A percentile compares a stretch with the other conserved stretches of the same genome.
These are phyloP conservation scores for Chrysaora quinquecirrha DNA, from an alignment of 30 jellyfish, hydroid and myxozoan genomes.

Conservation along the genomic window DNA sequence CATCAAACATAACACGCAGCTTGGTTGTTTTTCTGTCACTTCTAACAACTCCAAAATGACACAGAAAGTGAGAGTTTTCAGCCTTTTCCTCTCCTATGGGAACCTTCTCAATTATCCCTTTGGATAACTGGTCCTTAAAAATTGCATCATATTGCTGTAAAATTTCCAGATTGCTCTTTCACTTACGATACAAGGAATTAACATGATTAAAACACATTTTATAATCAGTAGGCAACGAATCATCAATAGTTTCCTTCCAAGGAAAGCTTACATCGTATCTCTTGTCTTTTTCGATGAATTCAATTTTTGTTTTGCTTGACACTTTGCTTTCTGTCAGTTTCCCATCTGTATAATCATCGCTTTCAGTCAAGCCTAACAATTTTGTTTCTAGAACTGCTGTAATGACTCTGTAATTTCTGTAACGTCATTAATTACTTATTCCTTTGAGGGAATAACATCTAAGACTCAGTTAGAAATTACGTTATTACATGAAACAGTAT, in stretches of 20 bases:
- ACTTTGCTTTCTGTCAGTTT: not conserved
- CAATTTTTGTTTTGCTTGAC: conserved; percentile 24
- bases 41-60: conserved; percentile 28
- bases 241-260: too few species aligned
- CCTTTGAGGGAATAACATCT: conserved; percentile 27
- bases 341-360: not conserved
- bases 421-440: conserved; percentile 19
- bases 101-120: conserved; percentile 16
- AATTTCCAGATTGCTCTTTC: not conserved
- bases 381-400: conserved; percentile 57
- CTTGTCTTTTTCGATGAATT: conserved; percentile 18
- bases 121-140: conserved; percentile 4
- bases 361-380: conserved; percentile 30
- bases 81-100: conserved; percentile 2
- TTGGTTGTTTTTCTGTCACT: conserved; percentile 40
- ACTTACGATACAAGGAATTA: conserved; percentile 8
- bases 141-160: conserved; percentile 26
- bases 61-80: conserved; percentile 23
- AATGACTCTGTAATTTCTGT: conserved; percentile 45
- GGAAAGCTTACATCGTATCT: conserved; percentile 64
- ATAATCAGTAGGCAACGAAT: conserved; percentile 45
- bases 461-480: conserved; percentile 25
- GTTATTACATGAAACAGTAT: conserved; percentile 8
- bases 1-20: conserved; percentile 26
- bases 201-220: conserved; percentile 7